A percentile compares a stretch with the other conserved stretches of the same genome.
phyloP scores from a whole-genome alignment of 2,113 vertebrate genomes.

The Gobiocypris rarus region DNA sequence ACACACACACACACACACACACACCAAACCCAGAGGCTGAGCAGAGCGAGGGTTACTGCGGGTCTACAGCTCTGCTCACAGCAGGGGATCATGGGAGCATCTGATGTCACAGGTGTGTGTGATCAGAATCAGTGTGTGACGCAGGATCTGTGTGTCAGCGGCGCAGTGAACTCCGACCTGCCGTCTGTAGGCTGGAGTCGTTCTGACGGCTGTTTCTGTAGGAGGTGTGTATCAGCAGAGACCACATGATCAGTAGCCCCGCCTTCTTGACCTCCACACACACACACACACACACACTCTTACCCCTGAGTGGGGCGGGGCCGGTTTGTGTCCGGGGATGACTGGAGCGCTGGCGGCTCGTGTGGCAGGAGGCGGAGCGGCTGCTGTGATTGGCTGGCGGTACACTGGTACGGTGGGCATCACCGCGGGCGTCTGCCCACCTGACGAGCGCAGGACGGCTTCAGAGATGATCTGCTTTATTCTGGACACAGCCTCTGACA shows the following conservation, averaged over 20 bases:
- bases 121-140: no score
- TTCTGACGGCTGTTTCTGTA: slow-evolving; percentile 76
- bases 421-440: slow-evolving; percentile 77
- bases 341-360: slow-evolving; percentile 48
- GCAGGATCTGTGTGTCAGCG: slow-evolving; percentile 65
- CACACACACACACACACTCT: neutral
- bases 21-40: no score
- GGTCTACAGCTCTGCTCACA: no score
- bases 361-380: slow-evolving; percentile 37
- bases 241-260: slow-evolving; percentile 68
- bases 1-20: no score
- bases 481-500: slow-evolving; percentile 87
- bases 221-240: slow-evolving; percentile 77
- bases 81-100: no score
- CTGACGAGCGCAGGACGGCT: slow-evolving; percentile 81
- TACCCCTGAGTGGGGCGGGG: slow-evolving; percentile 76
- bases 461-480: slow-evolving; percentile 97
- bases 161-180: slow-evolving; percentile 64
- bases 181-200: slow-evolving; percentile 29
- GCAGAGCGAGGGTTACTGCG: no score
- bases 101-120: no score
- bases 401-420: slow-evolving; percentile 90
- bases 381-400: slow-evolving; percentile 82
- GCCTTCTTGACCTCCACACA: slow-evolving; percentile 75
- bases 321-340: slow-evolving; percentile 69